A percentile compares a stretch with the other conserved stretches of the same genome.
phyloP scores from a whole-genome alignment of 2,888 invertebrate species.

The Cactoblastis cactorum region DNA sequence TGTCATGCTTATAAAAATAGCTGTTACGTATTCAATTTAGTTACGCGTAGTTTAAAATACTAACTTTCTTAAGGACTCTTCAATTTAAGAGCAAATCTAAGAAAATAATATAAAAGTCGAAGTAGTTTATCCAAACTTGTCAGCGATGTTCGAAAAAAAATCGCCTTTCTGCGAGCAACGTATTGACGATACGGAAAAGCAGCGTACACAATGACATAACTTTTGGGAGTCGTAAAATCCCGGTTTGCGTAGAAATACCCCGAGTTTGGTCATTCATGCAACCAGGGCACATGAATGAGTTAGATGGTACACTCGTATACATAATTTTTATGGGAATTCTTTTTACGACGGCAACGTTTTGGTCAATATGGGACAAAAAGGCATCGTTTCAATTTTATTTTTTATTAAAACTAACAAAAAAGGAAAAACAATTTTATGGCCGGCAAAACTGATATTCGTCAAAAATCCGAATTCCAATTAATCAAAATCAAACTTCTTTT shows the following conservation, averaged over 20 bases:
- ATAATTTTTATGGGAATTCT: conserved; percentile 7
- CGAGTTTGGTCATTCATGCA: conserved; percentile 17
- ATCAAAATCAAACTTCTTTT: too few relatives aligned
- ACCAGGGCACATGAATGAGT: conserved; percentile 16
- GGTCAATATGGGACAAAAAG: neutral
- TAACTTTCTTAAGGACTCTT: too few relatives aligned
- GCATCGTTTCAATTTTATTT: neutral
- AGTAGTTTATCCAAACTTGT: too few relatives aligned
- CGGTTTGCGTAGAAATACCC: conserved; percentile 7
- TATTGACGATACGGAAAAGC: too few relatives aligned
- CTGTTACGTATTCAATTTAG: too few relatives aligned
- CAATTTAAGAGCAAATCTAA: too few relatives aligned
- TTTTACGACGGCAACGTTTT: conserved; percentile 1
- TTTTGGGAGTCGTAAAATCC: conserved; percentile 12
- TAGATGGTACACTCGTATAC: conserved; percentile 12
- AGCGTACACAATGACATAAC: neutral
- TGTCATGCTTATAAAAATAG: too few relatives aligned
- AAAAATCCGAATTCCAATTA: too few relatives aligned
- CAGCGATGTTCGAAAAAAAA: too few relatives aligned
- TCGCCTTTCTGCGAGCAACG: too few relatives aligned
- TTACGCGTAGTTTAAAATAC: too few relatives aligned
- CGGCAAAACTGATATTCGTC: neutral
- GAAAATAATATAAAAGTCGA: too few relatives aligned
- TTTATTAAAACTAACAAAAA: neutral
- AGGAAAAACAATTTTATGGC: neutral